phyloP scores from a whole-genome alignment of 2,113 vertebrate species.

The Scalopus aquaticus region DNA sequence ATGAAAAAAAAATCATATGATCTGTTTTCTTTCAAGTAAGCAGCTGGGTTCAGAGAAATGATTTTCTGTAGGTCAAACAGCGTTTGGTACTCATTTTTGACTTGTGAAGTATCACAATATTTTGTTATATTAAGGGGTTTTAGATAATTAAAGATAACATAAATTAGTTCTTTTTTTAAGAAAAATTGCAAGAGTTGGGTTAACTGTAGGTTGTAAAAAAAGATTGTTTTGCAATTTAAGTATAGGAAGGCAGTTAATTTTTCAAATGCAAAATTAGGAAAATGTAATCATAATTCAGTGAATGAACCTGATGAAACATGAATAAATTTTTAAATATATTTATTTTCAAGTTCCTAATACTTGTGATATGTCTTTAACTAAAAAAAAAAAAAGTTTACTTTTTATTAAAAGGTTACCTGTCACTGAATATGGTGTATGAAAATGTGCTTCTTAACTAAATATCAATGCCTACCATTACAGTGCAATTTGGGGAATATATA shows the following conservation, averaged over 20 bases:
- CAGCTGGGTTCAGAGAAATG: not conserved
- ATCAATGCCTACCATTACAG: not conserved
- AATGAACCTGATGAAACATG: not conserved
- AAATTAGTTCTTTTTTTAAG: not conserved
- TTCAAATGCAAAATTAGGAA: not conserved
- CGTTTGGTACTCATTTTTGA: not conserved
- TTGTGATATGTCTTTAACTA: not conserved
- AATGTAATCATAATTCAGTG: not conserved
- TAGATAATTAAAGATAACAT: not conserved
- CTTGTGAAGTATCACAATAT: not conserved
- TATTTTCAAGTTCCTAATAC: not conserved
- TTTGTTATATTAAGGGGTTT: not conserved
- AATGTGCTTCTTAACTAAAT: not conserved
- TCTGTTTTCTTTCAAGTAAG: slow-evolving; percentile 16
- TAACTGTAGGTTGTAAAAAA: not conserved
- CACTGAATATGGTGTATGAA: not conserved
- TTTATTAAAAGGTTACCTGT: not conserved
- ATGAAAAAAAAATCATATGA: not conserved
- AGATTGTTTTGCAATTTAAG: no score
- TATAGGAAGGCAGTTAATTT: not conserved
- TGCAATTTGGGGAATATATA: not conserved
- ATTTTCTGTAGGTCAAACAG: not conserved
- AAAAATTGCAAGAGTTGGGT: not conserved
- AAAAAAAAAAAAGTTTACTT: not conserved
- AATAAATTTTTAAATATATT: not conserved